Base-by-base conservation (phyloP, 2,888 invertebrate species). In the Dorcus parallelipipedus region DNA sequence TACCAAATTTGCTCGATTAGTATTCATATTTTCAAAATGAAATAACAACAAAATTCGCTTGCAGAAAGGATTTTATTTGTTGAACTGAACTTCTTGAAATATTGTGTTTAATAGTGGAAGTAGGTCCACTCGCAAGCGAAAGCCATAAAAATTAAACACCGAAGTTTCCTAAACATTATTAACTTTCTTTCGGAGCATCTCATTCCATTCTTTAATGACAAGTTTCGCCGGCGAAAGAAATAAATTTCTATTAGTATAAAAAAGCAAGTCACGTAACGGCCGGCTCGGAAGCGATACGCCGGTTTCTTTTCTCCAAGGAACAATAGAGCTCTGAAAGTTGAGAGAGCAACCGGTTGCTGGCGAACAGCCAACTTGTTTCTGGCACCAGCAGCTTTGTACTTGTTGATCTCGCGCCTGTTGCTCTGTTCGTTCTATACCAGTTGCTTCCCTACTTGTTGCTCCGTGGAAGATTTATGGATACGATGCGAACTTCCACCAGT, bases 391-490 rank as follows among this genome's bases (percentile, higher is more conserved):
- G 57, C 49, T 59, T 60, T 60, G 63, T 69, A 70, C 71, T 70
- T 71, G 71, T 71, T 71, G 70, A 70, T 69, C 64, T 62, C 49
- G 58, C 52, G 60, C 54, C 56, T 62, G 61, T 65, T 62, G 68
- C 69, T 67, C 67, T 69, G 69, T 67, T 62, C 68, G 63, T 64
- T 60, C 64, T 64, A 61, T 64, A 64, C 63, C 65, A 63, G 65
- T 65, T 65, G 65, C 65, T 60, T 58, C 40, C 58, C 58, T 64
- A 71, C 71, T 71, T 71, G 71, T 71, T 71, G 71, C 71, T 58
- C 59, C 54, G 49, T 23, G 38, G 43, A 20, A 54, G 50, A 50
- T 56, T 52, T 53, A 56, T 61, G 49, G 58, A 51, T 51, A 39
- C 51, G 45, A 47, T 51, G 51, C 50, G 51, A 56, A 42, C 39